These are phyloP conservation scores for Lophura swinhoii DNA, from an alignment of 2,797 vertebrate genomes.

Conservation along the genomic window DNA sequence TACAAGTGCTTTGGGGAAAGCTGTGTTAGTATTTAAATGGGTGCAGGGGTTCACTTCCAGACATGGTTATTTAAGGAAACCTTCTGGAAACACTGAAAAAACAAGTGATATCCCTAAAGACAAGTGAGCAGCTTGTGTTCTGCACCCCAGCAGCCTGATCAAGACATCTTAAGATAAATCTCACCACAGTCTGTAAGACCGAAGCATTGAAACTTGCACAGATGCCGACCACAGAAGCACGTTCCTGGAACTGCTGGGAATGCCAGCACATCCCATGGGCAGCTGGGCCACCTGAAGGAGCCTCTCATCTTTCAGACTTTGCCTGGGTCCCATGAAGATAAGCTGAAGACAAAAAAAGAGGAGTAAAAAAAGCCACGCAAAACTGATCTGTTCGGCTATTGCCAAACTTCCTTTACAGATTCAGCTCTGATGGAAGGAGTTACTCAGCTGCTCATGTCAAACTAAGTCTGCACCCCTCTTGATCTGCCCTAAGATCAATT, in stretches of 20 bases:
- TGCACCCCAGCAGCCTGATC: not conserved
- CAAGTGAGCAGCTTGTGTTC: not conserved
- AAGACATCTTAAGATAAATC: not conserved
- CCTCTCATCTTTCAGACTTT: not conserved
- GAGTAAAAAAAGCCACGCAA: not conserved
- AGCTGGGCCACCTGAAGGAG: not conserved
- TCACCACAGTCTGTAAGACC: not conserved
- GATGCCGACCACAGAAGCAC: not conserved
- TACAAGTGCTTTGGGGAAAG: not conserved
- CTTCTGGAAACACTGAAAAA: not conserved
- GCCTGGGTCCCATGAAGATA: not conserved
- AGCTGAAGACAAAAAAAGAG: not conserved
- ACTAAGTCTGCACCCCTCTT: not conserved
- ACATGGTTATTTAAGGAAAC: not conserved
- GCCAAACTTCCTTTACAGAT: not conserved
- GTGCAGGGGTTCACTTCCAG: not conserved
- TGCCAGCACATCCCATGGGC: rapidly evolving
- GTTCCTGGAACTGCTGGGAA: not conserved
- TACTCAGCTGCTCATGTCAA: not conserved
- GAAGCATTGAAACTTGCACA: not conserved
- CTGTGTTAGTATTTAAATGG: not conserved
- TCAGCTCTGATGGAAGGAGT: not conserved
- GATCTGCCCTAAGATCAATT: not conserved
- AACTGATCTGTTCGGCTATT: not conserved
- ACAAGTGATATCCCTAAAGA: not conserved